These are phyloP conservation scores for Acanthococcus lagerstroemiae DNA, from an alignment of 2,888 invertebrate genomes.

Conservation along the genomic window DNA sequence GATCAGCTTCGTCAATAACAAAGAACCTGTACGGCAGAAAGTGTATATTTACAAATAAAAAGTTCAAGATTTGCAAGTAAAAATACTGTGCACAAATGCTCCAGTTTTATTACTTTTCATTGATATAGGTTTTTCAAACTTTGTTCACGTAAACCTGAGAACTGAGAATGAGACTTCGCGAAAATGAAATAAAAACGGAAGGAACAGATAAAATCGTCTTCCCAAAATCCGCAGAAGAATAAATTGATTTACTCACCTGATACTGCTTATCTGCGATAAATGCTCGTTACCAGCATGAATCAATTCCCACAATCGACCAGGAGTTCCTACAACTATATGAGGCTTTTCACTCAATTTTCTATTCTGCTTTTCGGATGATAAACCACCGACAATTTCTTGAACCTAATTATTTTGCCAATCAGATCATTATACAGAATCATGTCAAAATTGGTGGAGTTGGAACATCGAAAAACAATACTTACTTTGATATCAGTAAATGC, in stretches of 20 bases:
- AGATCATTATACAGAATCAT: no score
- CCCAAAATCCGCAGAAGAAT: neutral
- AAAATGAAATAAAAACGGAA: neutral
- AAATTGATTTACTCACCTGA: conserved; percentile 49
- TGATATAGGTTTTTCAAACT: no score
- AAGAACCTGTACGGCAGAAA: conserved; percentile 56
- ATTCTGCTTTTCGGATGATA: conserved; percentile 88
- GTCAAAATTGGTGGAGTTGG: no score
- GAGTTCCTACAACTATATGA: conserved; percentile 93
- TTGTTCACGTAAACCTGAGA: no score
- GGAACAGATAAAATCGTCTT: neutral
- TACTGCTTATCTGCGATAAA: conserved; percentile 59
- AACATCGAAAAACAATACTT: conserved; percentile 33
- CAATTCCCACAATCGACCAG: conserved; percentile 93
- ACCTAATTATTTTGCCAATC: no score
- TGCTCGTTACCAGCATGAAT: conserved; percentile 60
- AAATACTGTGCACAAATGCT: neutral
- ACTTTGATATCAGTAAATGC: conserved; percentile 66
- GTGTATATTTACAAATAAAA: no score
- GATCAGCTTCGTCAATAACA: conserved; percentile 95
- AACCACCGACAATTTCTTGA: conserved; percentile 83
- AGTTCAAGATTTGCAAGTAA: no score
- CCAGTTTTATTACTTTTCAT: no score
- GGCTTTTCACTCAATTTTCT: conserved; percentile 70
- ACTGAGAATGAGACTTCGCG: no score